Percentiles rank a stretch among this genome's conserved stretches.
Conservation (phyloP, 2,797 vertebrate species). For the Molossus alvarezi region DNA sequence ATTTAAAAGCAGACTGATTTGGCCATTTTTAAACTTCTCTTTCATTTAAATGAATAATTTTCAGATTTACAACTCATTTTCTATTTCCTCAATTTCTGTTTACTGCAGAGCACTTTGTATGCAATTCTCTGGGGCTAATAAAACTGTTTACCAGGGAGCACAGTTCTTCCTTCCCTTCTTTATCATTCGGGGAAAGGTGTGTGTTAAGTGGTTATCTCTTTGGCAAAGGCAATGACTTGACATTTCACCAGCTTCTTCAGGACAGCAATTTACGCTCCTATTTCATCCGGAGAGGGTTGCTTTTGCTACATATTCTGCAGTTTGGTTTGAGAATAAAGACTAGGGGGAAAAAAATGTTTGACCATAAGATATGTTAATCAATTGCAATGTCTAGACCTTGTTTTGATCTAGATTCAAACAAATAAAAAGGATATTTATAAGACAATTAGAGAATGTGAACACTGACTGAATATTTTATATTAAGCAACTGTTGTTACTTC, state of each 20-base stretch:
- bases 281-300: conserved; percentile 7
- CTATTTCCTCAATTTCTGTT: conserved; percentile 82
- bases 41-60: conserved; percentile 85
- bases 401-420: conserved; percentile 36
- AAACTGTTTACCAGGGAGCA: conserved; percentile 71
- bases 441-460: not conserved
- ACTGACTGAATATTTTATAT: conserved; percentile 25
- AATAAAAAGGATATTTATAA: conserved; percentile 1
- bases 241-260: conserved; percentile 46
- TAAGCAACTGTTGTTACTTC: conserved; percentile 19
- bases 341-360: not conserved
- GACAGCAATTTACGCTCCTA: conserved; percentile 12
- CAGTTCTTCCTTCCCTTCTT: not conserved
- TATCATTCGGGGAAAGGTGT: conserved; percentile 79
- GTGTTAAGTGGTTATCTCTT: conserved; percentile 74
- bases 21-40: conserved; percentile 60
- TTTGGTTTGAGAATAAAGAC: conserved; percentile 51
- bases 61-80: conserved; percentile 85
- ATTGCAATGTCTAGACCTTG: not conserved
- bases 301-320: conserved; percentile 32
- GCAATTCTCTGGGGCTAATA: conserved; percentile 80
- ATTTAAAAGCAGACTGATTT: conserved; percentile 69
- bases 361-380: not conserved
- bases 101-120: conserved; percentile 51
- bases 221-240: conserved; percentile 79